Evolutionary conservation across 1,140 invertebrate genomes (phyloP).

Genomic region (Dendroctonus valens): DNA sequence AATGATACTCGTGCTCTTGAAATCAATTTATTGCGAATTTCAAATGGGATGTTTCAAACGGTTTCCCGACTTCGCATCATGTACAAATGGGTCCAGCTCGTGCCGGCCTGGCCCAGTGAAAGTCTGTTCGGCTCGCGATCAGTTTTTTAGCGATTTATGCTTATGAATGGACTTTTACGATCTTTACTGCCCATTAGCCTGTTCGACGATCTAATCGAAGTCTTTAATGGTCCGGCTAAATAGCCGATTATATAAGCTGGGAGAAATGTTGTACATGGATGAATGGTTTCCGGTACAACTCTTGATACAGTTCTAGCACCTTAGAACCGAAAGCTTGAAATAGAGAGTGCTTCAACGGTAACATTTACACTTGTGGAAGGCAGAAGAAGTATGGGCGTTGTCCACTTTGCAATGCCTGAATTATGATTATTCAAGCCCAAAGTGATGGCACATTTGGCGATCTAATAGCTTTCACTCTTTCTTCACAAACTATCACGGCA

Average conservation of each 20-base stretch:
- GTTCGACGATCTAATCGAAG: constrained; percentile 35
- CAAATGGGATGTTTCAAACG: constrained; percentile 5
- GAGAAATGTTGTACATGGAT: constrained; percentile 33
- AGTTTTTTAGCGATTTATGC: constrained; percentile 34
- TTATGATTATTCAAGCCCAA: too few relatives aligned
- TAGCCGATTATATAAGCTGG: constrained; percentile 28
- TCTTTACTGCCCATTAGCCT: constrained; percentile 34
- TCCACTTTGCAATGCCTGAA: too few relatives aligned
- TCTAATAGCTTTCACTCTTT: too few relatives aligned
- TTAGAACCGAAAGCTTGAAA: constrained; percentile 14
- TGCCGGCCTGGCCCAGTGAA: constrained; percentile 34
- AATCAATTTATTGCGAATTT: not conserved
- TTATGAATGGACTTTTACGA: constrained; percentile 36
- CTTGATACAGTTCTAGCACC: constrained; percentile 25
- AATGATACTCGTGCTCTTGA: too few relatives aligned
- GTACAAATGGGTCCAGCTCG: constrained; percentile 23
- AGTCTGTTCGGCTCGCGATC: constrained; percentile 28
- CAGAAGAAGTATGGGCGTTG: too few relatives aligned
- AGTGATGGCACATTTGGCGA: too few relatives aligned
- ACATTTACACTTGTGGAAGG: not conserved
- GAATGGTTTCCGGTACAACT: constrained; percentile 31
- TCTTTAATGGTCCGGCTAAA: constrained; percentile 28
- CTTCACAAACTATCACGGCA: too few relatives aligned
- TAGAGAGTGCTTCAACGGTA: constrained; percentile 3
- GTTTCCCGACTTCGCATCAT: constrained; percentile 10